Percentiles rank a stretch among this genome's conserved stretches.
Evolutionary conservation across 2,113 vertebrate genomes (phyloP).

Genomic region (Pungitius pungitius): DNA sequence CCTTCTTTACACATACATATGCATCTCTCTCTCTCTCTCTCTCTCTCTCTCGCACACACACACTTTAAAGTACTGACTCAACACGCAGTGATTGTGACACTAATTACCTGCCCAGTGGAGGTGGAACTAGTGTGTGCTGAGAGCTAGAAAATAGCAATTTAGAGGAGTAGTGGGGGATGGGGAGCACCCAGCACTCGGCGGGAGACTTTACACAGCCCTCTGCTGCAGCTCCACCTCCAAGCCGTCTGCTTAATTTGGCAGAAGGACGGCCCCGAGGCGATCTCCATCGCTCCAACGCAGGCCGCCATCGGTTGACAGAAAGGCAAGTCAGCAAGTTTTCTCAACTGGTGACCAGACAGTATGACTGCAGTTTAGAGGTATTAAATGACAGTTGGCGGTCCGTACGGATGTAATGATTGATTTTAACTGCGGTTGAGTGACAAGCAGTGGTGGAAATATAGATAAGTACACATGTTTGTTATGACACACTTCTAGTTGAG

Average conservation of each 20-base stretch:
- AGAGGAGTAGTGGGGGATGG: slow-evolving; percentile 29
- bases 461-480: not conserved
- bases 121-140: slow-evolving; percentile 38
- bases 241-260: slow-evolving; percentile 47
- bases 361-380: slow-evolving; percentile 4
- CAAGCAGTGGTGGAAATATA: not conserved
- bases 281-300: not conserved
- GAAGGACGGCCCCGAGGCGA: slow-evolving; percentile 1
- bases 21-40: not conserved
- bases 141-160: slow-evolving; percentile 52
- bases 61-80: slow-evolving; percentile 37
- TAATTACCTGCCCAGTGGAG: slow-evolving; percentile 67
- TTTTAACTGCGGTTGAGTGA: not conserved
- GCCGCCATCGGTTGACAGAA: slow-evolving; percentile 13
- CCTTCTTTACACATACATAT: slow-evolving; percentile 5
- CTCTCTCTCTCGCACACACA: slow-evolving; percentile 26
- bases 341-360: not conserved
- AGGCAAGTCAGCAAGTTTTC: slow-evolving; percentile 42
- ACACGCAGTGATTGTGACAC: slow-evolving; percentile 55
- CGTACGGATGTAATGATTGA: not conserved
- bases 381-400: not conserved
- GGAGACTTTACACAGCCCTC: slow-evolving; percentile 29
- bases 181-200: slow-evolving; percentile 10
- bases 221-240: slow-evolving; percentile 26
- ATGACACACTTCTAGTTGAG: not conserved